Conservation (phyloP, 37 sponge, comb jelly and placozoan genomes). For the Eunapius fragilis region DNA sequence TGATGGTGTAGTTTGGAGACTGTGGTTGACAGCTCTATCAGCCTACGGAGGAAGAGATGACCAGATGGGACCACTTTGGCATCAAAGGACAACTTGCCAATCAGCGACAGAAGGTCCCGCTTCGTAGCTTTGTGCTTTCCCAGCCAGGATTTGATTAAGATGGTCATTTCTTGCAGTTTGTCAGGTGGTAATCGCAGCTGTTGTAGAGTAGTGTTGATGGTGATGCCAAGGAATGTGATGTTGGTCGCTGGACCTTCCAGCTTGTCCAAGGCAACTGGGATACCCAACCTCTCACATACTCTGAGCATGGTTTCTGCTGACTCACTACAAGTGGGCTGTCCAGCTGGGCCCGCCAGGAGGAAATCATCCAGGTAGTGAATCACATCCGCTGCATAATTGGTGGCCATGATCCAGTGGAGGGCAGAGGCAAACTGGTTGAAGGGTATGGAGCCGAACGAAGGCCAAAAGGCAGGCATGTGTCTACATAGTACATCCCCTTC, state of each 20-base stretch:
- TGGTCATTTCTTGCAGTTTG: neutral
- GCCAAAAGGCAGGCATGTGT: slow-evolving; percentile 46
- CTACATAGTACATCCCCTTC: slow-evolving; percentile 19
- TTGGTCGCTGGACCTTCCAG: slow-evolving; percentile 17
- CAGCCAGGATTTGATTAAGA: neutral
- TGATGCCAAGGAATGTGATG: slow-evolving; percentile 30
- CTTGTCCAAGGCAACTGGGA: slow-evolving; percentile 5
- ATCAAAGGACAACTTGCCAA: slow-evolving; percentile 23
- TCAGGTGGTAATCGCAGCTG: slow-evolving; percentile 14
- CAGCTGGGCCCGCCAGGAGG: neutral
- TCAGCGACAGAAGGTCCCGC: slow-evolving; percentile 7
- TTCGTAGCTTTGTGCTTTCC: neutral
- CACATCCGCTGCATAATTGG: slow-evolving; percentile 4
- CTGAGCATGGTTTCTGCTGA: slow-evolving; percentile 3
- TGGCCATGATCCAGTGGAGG: slow-evolving; percentile 29
- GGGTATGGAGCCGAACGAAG: slow-evolving; percentile 12
- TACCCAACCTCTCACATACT: neutral
- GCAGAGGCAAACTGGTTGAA: slow-evolving; percentile 24
- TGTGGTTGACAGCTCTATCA: slow-evolving; percentile 18
- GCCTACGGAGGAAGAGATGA: slow-evolving; percentile 7
- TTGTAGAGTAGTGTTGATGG: slow-evolving; percentile 1
- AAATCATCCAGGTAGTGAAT: slow-evolving; percentile 54
- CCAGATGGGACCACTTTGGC: slow-evolving; percentile 27
- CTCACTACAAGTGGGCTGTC: neutral
- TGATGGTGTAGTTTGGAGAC: slow-evolving; percentile 2